Evolutionary conservation across 2,797 vertebrate species (phyloP).

Genomic region (Centroberyx gerrardi): DNA sequence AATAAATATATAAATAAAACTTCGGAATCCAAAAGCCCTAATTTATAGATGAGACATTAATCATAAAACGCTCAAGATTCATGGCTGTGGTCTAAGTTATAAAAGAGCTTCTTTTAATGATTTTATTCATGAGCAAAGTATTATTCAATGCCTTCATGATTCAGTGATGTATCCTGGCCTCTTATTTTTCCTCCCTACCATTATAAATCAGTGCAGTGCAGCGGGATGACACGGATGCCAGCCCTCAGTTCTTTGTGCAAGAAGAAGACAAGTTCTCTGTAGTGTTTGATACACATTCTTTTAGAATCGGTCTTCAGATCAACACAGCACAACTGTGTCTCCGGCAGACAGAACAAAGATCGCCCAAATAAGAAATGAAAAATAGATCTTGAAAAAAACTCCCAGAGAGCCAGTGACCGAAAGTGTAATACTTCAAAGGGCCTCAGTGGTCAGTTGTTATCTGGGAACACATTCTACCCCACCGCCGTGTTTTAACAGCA

Average conservation of each 20-base stretch:
- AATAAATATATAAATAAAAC: conserved; percentile 42
- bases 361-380: conserved; percentile 66
- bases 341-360: conserved; percentile 57
- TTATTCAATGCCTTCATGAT: conserved; percentile 74
- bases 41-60: conserved; percentile 74
- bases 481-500: conserved; percentile 41
- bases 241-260: conserved; percentile 61
- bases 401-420: conserved; percentile 27
- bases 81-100: conserved; percentile 60
- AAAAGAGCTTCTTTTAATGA: conserved; percentile 77
- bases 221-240: conserved; percentile 70
- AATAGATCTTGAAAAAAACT: conserved; percentile 27
- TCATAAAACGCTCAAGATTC: conserved; percentile 63
- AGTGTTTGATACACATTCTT: conserved; percentile 70
- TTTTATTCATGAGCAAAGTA: conserved; percentile 80
- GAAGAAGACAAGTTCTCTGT: conserved; percentile 59
- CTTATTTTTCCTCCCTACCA: conserved; percentile 62
- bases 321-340: conserved; percentile 55
- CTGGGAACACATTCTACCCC: conserved; percentile 33
- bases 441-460: conserved; percentile 30
- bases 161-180: conserved; percentile 70
- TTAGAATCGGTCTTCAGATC: conserved; percentile 66
- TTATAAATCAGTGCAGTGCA: conserved; percentile 75
- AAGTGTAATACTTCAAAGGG: conserved; percentile 10
- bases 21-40: conserved; percentile 52